Conservation (phyloP, 2,888 invertebrate genomes). For the Gandaritis pyraliata region DNA sequence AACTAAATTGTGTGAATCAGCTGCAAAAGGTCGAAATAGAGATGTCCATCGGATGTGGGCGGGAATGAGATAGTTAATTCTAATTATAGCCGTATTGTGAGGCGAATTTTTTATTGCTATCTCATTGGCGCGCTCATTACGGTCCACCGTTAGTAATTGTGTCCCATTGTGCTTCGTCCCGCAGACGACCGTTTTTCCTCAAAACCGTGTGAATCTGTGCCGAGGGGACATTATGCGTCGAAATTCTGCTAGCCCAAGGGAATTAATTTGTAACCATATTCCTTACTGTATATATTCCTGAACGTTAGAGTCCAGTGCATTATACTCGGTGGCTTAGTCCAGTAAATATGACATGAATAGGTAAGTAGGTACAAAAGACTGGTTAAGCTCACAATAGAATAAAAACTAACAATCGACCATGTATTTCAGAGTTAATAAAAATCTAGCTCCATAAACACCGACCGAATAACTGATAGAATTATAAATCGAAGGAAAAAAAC, state of each 20-base stretch:
- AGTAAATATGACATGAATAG: too few species aligned
- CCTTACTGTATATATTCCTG: too few species aligned
- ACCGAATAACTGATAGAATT: conserved; percentile 35
- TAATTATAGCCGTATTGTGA: conserved; percentile 81
- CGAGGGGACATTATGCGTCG: conserved; percentile 63
- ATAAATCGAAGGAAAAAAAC: conserved; percentile 50
- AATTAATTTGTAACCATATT: conserved; percentile 41
- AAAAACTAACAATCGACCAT: too few species aligned
- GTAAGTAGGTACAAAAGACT: too few species aligned
- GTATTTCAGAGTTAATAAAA: not conserved
- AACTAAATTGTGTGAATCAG: conserved; percentile 31
- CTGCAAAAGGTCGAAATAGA: conserved; percentile 65
- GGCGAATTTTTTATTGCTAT: conserved; percentile 81
- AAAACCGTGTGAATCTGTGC: conserved; percentile 74
- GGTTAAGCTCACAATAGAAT: too few species aligned
- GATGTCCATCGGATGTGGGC: conserved; percentile 74
- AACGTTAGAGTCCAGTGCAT: too few species aligned
- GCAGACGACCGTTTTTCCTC: conserved; percentile 69
- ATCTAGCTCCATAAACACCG: conserved; percentile 1
- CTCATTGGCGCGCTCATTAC: conserved; percentile 81
- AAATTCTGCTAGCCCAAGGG: conserved; percentile 54
- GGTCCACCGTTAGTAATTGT: conserved; percentile 66
- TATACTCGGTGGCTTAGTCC: too few species aligned
- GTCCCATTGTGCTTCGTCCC: conserved; percentile 69
- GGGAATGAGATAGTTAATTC: conserved; percentile 82